Conservation (phyloP, 2,888 invertebrate species). For the Liodrosophila aerea region DNA sequence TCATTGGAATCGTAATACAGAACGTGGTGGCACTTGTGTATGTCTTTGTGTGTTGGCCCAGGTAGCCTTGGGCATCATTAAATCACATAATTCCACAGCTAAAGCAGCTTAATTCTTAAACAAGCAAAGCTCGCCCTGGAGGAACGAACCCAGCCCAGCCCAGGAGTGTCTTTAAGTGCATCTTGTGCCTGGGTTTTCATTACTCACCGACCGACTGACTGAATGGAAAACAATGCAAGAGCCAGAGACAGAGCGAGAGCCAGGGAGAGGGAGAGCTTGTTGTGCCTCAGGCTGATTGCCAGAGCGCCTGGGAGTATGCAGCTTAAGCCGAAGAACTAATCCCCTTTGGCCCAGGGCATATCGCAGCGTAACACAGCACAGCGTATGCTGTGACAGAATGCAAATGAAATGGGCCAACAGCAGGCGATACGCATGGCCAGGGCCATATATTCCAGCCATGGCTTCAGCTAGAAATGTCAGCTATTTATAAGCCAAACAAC, state of each 20-base stretch:
- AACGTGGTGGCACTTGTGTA: conserved; percentile 1
- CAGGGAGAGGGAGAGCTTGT: no score
- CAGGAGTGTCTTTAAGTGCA: conserved; percentile 18
- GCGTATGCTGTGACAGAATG: conserved; percentile 35
- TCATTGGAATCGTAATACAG: background rate
- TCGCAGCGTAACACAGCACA: no score
- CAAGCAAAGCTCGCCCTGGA: conserved; percentile 4
- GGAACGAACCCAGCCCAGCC: no score
- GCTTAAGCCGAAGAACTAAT: conserved; percentile 46
- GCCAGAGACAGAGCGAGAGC: no score
- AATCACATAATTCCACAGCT: conserved; percentile 5
- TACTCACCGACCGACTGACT: no score
- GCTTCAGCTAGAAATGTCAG: conserved; percentile 39
- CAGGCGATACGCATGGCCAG: background rate
- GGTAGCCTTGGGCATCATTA: conserved; percentile 6
- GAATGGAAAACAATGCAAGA: background rate
- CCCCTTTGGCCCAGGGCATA: no score
- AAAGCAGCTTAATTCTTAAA: conserved; percentile 13
- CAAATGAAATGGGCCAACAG: conserved; percentile 50
- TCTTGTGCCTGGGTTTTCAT: conserved; percentile 1
- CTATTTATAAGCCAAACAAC: conserved; percentile 31
- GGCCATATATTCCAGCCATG: conserved; percentile 13
- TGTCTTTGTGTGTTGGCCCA: background rate
- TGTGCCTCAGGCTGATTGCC: conserved; percentile 20
- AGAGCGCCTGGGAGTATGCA: conserved; percentile 4